Percentiles rank a stretch among this genome's conserved stretches.
These are phyloP conservation scores for Paramormyrops kingsleyae DNA, from an alignment of 2,113 vertebrate species.

Conservation along the genomic window DNA sequence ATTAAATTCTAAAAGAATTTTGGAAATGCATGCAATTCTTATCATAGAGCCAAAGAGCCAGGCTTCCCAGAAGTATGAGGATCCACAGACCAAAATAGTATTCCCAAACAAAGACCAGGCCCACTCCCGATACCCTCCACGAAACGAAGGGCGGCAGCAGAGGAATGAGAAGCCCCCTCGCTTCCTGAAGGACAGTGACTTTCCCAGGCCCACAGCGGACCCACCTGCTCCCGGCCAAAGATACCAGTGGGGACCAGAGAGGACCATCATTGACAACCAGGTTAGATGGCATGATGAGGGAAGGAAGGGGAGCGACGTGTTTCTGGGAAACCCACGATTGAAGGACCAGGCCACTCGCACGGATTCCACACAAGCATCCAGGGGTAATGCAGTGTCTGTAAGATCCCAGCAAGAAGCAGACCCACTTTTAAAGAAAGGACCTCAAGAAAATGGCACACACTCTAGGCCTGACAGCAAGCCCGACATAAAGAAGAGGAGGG, in stretches of 20 bases:
- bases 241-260: constrained; percentile 65
- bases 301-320: constrained; percentile 60
- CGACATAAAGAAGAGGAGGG: constrained; percentile 72
- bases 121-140: constrained; percentile 64
- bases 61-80: constrained; percentile 59
- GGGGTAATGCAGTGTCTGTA: constrained; percentile 30
- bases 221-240: constrained; percentile 55
- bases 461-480: constrained; percentile 50
- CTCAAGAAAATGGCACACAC: constrained; percentile 59
- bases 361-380: constrained; percentile 16
- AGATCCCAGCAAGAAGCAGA: constrained; percentile 53
- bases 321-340: constrained; percentile 65
- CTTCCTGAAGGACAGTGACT: constrained; percentile 81
- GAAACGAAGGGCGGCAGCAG: constrained; percentile 70
- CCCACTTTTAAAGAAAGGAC: constrained; percentile 62
- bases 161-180: constrained; percentile 87
- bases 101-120: constrained; percentile 66
- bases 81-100: constrained; percentile 55
- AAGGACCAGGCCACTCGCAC: constrained; percentile 62
- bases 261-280: constrained; percentile 44
- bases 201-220: constrained; percentile 70
- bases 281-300: constrained; percentile 69
- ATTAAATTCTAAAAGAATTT: background rate
- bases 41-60: constrained; percentile 78
- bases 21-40: constrained; percentile 26